Conservation (phyloP, 2,888 invertebrate species). For the Tinea trinotella region DNA sequence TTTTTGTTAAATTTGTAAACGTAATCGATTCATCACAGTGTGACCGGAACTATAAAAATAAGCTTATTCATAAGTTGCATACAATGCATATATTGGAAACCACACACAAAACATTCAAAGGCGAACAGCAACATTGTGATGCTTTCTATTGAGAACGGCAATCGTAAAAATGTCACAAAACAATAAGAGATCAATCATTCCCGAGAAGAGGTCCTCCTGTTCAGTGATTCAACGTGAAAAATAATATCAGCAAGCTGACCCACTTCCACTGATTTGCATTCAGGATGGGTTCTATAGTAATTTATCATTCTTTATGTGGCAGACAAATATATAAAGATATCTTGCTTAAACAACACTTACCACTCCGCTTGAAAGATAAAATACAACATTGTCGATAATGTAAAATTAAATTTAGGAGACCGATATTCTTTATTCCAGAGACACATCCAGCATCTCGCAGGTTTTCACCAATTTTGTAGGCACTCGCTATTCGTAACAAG, state of each 20-base stretch:
- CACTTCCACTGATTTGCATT: slow-evolving; percentile 66
- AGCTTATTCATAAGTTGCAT: slow-evolving; percentile 26
- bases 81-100: slow-evolving; percentile 36
- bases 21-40: slow-evolving; percentile 49
- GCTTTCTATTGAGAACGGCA: slow-evolving; percentile 45
- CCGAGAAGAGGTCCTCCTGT: slow-evolving; percentile 40
- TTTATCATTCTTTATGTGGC: slow-evolving; percentile 60
- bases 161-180: slow-evolving; percentile 57
- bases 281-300: slow-evolving; percentile 44
- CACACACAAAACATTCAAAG: slow-evolving; percentile 42
- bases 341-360: slow-evolving; percentile 20
- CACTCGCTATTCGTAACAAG: no score
- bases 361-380: background rate
- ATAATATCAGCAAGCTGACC: slow-evolving; percentile 59
- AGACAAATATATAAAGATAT: slow-evolving; percentile 45
- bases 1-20: slow-evolving; percentile 6
- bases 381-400: background rate
- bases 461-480: no score
- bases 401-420: no score
- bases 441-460: no score
- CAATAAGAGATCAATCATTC: slow-evolving; percentile 65
- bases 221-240: slow-evolving; percentile 54
- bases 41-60: slow-evolving; percentile 60
- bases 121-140: slow-evolving; percentile 17
- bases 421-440: no score